Percentiles rank a stretch among this genome's conserved stretches.
Evolutionary conservation across 2,113 vertebrate species (phyloP).

Genomic region (Macaca mulatta): DNA sequence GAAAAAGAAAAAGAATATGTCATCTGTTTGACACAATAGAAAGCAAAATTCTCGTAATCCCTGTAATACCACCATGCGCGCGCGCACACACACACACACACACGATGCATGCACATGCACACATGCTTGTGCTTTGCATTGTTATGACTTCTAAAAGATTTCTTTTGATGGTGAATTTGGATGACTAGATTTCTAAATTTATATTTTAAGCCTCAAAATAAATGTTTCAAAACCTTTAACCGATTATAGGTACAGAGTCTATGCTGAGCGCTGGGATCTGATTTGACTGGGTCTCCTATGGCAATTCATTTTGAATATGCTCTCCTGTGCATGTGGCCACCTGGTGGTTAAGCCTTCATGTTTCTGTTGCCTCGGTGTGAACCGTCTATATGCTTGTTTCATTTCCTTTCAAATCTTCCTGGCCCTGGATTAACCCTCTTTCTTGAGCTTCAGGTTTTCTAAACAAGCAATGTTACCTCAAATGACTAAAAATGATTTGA

Average conservation of each 20-base stretch:
- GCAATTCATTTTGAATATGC: neutral
- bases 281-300: neutral
- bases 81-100: fast-evolving
- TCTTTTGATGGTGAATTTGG: neutral
- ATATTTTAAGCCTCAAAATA: neutral
- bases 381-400: neutral
- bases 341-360: neutral
- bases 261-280: neutral
- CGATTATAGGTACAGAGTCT: neutral
- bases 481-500: slow-evolving; percentile 59
- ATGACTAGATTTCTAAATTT: neutral
- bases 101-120: fast-evolving
- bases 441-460: slow-evolving; percentile 32
- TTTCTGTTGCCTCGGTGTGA: neutral
- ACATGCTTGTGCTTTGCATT: neutral
- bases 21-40: neutral
- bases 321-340: neutral
- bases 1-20: too few species aligned
- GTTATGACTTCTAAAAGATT: neutral
- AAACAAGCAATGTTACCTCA: neutral
- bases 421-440: slow-evolving; percentile 44
- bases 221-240: neutral
- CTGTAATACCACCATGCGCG: neutral
- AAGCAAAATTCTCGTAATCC: neutral
- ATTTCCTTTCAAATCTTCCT: slow-evolving; percentile 49